These are phyloP conservation scores for Agriopis aurantiaria DNA, from an alignment of 2,888 invertebrate species.

Conservation along the genomic window DNA sequence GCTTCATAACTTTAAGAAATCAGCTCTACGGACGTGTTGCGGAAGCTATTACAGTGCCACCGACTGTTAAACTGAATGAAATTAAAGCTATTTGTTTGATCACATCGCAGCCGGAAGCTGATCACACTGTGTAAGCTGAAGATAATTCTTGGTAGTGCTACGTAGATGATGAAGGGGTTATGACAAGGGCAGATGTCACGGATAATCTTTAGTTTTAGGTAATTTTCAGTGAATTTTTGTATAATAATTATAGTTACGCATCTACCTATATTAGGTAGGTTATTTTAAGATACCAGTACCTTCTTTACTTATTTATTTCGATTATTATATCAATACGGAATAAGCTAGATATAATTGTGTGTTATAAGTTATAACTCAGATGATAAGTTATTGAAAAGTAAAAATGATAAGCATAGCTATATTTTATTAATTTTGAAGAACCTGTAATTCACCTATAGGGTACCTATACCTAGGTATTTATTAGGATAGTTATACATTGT, in stretches of 20 bases:
- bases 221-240: not conserved
- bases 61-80: not conserved
- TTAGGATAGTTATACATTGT: too few species aligned
- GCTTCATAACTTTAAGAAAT: slow-evolving; percentile 10
- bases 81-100: too few species aligned
- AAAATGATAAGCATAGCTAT: too few species aligned
- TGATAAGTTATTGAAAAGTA: too few species aligned
- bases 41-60: not conserved
- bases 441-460: too few species aligned
- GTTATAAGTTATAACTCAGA: not conserved
- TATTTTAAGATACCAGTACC: not conserved
- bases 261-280: slow-evolving; percentile 4
- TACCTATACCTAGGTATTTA: too few species aligned
- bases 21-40: slow-evolving; percentile 1
- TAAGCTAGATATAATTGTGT: too few species aligned
- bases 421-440: too few species aligned
- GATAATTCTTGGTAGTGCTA: not conserved
- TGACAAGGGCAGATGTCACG: not conserved
- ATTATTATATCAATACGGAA: not conserved
- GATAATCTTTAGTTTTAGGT: too few species aligned
- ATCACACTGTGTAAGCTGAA: not conserved
- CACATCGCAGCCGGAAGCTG: not conserved
- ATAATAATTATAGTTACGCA: not conserved
- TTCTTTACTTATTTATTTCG: not conserved
- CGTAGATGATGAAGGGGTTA: not conserved